Evolutionary conservation across 2,797 vertebrate genomes (phyloP).

Genomic region (Glyptemys insculpta): DNA sequence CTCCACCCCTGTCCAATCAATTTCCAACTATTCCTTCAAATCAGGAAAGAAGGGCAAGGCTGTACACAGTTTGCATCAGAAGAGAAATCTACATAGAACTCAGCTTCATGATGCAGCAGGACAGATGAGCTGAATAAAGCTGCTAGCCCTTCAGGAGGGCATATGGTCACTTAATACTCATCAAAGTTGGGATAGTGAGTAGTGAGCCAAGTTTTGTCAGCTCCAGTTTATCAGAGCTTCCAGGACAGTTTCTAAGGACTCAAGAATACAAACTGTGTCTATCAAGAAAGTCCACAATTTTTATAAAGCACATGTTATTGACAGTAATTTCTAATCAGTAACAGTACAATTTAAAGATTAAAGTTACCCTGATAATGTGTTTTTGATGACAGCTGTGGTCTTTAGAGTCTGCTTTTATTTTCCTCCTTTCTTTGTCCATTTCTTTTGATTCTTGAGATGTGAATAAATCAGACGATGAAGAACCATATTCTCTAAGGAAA

Average conservation of each 20-base stretch:
- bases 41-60: not conserved
- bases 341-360: not conserved
- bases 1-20: not conserved
- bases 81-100: not conserved
- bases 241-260: not conserved
- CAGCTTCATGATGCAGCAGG: not conserved
- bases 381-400: not conserved
- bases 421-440: conserved; percentile 29
- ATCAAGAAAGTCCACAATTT: not conserved
- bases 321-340: not conserved
- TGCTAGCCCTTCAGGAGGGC: not conserved
- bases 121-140: not conserved
- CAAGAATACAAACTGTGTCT: not conserved
- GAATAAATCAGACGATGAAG: conserved; percentile 43
- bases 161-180: not conserved
- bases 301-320: not conserved
- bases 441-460: conserved; percentile 68
- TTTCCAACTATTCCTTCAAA: not conserved
- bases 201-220: not conserved
- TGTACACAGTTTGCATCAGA: not conserved
- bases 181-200: not conserved
- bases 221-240: not conserved
- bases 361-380: conserved; percentile 54
- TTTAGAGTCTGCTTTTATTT: conserved; percentile 2
- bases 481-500: conserved; percentile 46